phyloP scores from a whole-genome alignment of 1,140 invertebrate genomes.

The Tachypleus tridentatus region DNA sequence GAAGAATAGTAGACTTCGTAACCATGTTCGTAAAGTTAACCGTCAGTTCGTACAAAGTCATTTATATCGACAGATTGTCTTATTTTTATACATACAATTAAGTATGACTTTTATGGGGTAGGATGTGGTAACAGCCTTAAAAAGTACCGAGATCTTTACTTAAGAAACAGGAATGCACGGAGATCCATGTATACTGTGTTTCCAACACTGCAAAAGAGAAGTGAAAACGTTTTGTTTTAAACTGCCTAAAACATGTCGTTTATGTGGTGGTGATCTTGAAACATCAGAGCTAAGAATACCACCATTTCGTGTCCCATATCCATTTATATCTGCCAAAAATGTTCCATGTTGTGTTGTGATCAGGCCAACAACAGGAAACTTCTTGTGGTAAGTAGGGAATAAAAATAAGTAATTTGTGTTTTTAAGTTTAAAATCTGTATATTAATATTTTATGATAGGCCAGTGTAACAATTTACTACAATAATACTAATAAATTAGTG shows the following conservation, averaged over 20 bases:
- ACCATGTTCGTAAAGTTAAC: no score
- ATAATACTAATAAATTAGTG: neutral
- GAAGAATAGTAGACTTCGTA: no score
- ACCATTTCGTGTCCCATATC: slow-evolving; percentile 64
- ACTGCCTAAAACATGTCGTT: slow-evolving; percentile 53
- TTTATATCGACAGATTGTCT: no score
- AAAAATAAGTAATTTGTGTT: no score
- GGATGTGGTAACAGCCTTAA: no score
- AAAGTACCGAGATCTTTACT: neutral
- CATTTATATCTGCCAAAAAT: slow-evolving; percentile 57
- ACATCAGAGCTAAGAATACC: slow-evolving; percentile 47
- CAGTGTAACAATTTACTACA: neutral
- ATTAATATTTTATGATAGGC: neutral
- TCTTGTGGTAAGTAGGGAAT: slow-evolving; percentile 52
- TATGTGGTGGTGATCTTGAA: slow-evolving; percentile 48
- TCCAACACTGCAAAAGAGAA: slow-evolving; percentile 54
- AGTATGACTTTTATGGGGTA: no score
- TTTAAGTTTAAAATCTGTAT: neutral
- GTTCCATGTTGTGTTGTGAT: slow-evolving; percentile 59
- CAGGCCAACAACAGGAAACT: slow-evolving; percentile 64
- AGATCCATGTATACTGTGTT: slow-evolving; percentile 65
- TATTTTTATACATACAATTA: no score
- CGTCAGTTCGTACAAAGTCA: no score
- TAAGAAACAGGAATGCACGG: neutral
- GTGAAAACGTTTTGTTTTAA: slow-evolving; percentile 62